Conservation (phyloP, 2,797 vertebrate species). For the Thripadectes ignobilis region DNA sequence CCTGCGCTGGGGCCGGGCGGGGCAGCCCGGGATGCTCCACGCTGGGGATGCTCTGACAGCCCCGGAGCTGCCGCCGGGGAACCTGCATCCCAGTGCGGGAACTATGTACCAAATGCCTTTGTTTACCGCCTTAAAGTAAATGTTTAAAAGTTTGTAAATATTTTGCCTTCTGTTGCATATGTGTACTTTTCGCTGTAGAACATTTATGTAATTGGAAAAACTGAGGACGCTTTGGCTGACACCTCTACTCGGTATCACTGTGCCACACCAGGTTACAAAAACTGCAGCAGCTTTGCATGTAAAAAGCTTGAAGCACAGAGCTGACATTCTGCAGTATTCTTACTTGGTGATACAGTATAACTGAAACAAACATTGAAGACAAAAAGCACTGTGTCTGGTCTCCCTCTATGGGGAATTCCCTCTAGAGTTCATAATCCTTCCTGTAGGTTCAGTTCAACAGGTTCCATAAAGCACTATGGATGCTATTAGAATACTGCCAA, state of each 20-base stretch:
- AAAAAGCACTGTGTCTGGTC: background rate
- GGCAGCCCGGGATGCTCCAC: fast-evolving
- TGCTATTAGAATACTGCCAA: background rate
- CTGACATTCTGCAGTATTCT: background rate
- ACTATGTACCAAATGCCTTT: background rate
- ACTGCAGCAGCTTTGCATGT: background rate
- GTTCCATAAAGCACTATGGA: background rate
- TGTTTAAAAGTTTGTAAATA: background rate
- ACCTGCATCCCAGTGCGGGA: fast-evolving
- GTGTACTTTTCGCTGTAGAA: fast-evolving
- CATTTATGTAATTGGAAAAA: background rate
- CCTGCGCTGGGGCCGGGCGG: fast-evolving
- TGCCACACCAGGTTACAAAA: background rate
- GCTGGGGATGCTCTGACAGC: fast-evolving
- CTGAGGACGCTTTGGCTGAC: too few relatives aligned
- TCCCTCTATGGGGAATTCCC: background rate
- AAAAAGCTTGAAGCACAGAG: background rate
- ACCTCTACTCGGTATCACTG: fast-evolving
- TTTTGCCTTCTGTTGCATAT: fast-evolving
- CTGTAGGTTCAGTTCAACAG: background rate
- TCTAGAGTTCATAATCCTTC: background rate
- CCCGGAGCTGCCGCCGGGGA: fast-evolving
- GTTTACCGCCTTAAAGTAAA: background rate
- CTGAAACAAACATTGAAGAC: background rate
- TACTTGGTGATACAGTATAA: background rate